Base-by-base conservation (phyloP, 92 coral and sea anemone species). In the Siderastrea radians region DNA sequence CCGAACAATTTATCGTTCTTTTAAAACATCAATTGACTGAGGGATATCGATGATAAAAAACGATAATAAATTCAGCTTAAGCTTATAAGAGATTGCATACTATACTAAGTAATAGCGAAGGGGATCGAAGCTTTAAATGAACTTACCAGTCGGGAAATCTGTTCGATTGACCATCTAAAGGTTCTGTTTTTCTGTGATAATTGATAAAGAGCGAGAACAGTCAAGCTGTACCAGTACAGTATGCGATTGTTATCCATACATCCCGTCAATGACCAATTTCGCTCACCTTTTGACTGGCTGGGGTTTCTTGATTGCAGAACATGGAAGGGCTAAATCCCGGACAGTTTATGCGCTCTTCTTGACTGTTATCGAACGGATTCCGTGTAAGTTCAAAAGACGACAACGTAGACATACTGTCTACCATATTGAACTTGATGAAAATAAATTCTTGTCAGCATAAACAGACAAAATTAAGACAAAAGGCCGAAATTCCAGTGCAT, bases 241-340 rank as follows among this genome's bases (percentile, higher is more conserved):
- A 17, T 59, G 14, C 10, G 45, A 5, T n/a, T 79, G 5, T 4
- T 11, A 49, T 49, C 2, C 38, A 50, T 49, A 16, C 14, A 62
- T n/a, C 5, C 14, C 9, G 72, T 11, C 68, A 15, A 51, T 7
- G 48, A 13, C 67, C 15, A 46, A 46, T 70, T 54, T 52, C 11
- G 44, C 87, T 15, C 86, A 97, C 99, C 94, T 94, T 96, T 86
- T 94, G 92, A 50, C 95, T 96, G 0, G 83, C 95, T 7, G 99
- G 99, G 12, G 99, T 97, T 72, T 87, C 94, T 86, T 93, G 96
- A n/a, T 91, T 91, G 3, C 77, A 49, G 78, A 98, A 98, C 93
- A 98, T 98, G 19, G 99, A 97, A 70, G 99, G 99, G 73, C 99
- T 98, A 57, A 95, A 94, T 1, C 96, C 96, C 38, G 99, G 99